Base-by-base conservation (phyloP, 2,888 invertebrate genomes). In the Pandemis cinnamomeana region DNA sequence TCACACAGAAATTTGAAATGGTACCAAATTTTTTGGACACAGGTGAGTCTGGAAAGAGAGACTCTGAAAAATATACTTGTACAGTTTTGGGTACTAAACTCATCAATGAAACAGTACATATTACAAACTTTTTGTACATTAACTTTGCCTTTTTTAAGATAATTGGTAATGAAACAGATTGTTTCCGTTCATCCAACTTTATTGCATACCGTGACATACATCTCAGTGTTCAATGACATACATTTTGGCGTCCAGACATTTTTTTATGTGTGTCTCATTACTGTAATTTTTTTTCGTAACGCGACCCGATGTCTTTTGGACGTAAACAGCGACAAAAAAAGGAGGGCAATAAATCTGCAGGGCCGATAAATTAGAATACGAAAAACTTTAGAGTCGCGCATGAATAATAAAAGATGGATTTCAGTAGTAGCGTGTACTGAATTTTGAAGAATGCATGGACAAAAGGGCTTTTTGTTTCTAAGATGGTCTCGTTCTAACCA, bases 341-440 rank as follows among this genome's bases (percentile, higher is more conserved):
- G 77, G 77, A 78, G 72, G 72, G 82, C 83, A 81, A 88, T 91
- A 91, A 92, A 92, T 91, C 90, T 87, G 87, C 85, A 83, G 83
- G 80, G 81, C 79, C 78, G 78, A 86, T 83, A 77, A 73, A 76
- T 73, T 70, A 77, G 79, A 67, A 46, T 41, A 79, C 46, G 61
- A 77, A 81, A 84, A 76, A 53, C 72, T 55, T 46, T 83, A 67
- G 86, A 86, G 86, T 66, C 27, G 63, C 15, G 44, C 27, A 55
- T 69, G 4, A n/a, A 60, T 61, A 61, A 69, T 42, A 48, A 69
- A 61, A 48, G 27, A 13, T 10, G 53, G 36, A 46, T 13, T 48
- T 4, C 11, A 58, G 10, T 27, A 48, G n/a, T n/a, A 7, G 7
- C 27, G 48, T 64, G 27, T 64, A 46, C 0, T 48, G 27, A n/a